Base-by-base conservation (phyloP, 1,140 invertebrate species). In the Leptinotarsa undecemlineata region DNA sequence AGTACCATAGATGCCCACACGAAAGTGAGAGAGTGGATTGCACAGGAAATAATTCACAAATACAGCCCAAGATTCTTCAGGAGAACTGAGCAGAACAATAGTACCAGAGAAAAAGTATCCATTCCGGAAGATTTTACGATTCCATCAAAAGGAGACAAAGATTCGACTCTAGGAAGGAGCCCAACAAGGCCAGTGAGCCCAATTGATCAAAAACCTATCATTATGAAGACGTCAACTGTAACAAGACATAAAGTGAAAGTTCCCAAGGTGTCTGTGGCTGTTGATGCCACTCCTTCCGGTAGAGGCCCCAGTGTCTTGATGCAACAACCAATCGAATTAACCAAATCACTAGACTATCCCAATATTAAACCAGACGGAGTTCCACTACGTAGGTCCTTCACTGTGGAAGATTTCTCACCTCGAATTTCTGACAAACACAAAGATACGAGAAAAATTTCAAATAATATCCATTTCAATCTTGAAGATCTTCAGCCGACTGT, bases 1-100 rank as follows among this genome's bases (percentile, higher is more conserved):
- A 94, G 93, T 66, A 94, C 93, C 0, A 90, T 95, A 74, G 93
- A 95, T 81, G 92, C 94, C 0, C 92, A 94, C 80, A 92, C 93
- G 14, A 94, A 95, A 87, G 94, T 95, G 3, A 89, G 90, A 72
- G 92, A 95, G 72, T 95, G 94, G 94, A 95, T 95, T 77, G 90
- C 92, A 3, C 88, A 92, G 76, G 92, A 92, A 85, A 90, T 92
- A 64, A 88, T 91, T 75, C 89, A 92, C 80, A 88, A 90, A 83
- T 92, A 90, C 80, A 92, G 91, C 19, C 92, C 92, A 3, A 87
- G 86, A 73, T 90, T 90, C 79, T 72, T 76, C 1, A 74, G 73
- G 48, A 78, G 74, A 70, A 33, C 57, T 14, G 21, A 47, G 23
- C 71, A 48, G 23, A 48, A 33, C 26, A 60, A 6, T n/a, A 23